These are phyloP conservation scores for Aldabrachelys gigantea DNA, from an alignment of 2,113 vertebrate genomes.

Conservation along the genomic window DNA sequence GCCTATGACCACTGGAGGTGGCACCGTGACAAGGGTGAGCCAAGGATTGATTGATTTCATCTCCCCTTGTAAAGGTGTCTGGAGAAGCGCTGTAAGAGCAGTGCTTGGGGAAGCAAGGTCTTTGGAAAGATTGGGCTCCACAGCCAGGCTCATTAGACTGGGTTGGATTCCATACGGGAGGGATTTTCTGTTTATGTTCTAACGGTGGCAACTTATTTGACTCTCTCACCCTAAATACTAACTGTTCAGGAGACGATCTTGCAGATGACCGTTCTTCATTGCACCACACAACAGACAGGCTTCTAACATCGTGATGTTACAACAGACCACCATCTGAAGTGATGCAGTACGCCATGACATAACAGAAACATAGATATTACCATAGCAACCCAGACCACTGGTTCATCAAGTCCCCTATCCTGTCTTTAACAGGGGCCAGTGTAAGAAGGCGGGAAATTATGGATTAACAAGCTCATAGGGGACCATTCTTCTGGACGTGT, in stretches of 20 bases:
- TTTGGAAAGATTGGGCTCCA: neutral
- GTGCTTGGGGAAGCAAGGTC: fast-evolving
- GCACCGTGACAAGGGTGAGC: neutral
- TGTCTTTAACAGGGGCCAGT: neutral
- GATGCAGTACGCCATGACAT: neutral
- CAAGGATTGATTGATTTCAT: neutral
- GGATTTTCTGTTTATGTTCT: neutral
- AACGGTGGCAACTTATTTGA: neutral
- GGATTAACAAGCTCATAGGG: fast-evolving
- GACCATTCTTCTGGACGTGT: neutral
- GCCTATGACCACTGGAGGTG: fast-evolving
- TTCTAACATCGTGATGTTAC: fast-evolving
- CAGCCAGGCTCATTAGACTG: neutral
- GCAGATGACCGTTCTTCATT: neutral
- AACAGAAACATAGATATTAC: neutral
- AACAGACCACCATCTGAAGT: neutral
- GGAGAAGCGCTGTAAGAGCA: neutral
- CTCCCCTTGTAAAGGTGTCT: neutral
- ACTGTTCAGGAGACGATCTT: neutral
- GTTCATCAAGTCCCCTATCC: neutral
- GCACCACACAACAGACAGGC: neutral
- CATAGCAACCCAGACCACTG: neutral
- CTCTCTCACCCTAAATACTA: neutral
- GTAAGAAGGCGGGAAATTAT: neutral
- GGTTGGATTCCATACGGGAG: neutral